Conservation (phyloP, 2,113 vertebrate species). For the Anarrhichthys ocellatus region DNA sequence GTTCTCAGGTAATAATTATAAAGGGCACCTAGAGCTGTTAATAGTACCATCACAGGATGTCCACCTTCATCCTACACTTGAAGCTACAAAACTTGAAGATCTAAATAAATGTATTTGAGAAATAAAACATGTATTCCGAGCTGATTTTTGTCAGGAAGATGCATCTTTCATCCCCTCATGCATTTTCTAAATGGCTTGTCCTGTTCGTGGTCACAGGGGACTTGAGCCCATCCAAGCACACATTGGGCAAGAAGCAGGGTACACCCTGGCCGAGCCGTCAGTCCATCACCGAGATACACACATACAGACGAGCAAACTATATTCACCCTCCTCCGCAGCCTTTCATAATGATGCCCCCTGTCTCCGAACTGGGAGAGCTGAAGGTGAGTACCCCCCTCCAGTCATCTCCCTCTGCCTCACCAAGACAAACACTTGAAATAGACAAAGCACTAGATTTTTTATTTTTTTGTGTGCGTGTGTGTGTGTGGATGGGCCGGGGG, state of each 20-base stretch:
- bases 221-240: conserved; percentile 6
- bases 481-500: conserved; percentile 30
- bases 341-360: conserved; percentile 75
- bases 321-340: conserved; percentile 49
- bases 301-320: conserved; percentile 48
- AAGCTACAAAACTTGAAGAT: conserved; percentile 1
- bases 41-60: conserved; percentile 43
- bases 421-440: conserved; percentile 73
- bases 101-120: background rate
- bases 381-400: conserved; percentile 78
- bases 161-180: conserved; percentile 9
- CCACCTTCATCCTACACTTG: background rate
- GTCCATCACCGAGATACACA: conserved; percentile 29
- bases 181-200: conserved; percentile 19
- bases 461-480: background rate
- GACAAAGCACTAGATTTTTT: conserved; percentile 48
- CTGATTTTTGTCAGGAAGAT: background rate
- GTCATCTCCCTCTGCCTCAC: conserved; percentile 71
- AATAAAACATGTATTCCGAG: conserved; percentile 12
- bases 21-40: conserved; percentile 37
- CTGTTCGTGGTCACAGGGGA: conserved; percentile 25
- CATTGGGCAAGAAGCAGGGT: background rate
- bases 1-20: conserved; percentile 53
- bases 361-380: conserved; percentile 73
- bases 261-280: background rate